Conservation (phyloP, 1,140 invertebrate genomes). For the Anoplolepis gracilipes region DNA sequence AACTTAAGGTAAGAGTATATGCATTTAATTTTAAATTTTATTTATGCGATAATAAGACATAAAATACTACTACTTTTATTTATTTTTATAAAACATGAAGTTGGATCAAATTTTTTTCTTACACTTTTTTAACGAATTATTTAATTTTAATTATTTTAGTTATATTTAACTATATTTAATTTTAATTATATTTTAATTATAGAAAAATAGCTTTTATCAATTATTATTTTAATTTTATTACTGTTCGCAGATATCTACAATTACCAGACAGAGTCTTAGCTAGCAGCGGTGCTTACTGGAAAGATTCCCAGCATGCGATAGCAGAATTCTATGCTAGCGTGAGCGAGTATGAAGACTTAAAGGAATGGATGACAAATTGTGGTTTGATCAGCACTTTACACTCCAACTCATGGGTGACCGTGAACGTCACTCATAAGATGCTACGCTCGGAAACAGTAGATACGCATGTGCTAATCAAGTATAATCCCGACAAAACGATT, state of each 20-base stretch:
- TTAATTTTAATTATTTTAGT: not conserved
- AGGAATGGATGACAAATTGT: constrained; percentile 85
- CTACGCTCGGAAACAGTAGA: constrained; percentile 83
- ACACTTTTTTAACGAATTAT: too few relatives aligned
- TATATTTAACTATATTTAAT: not conserved
- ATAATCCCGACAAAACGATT: constrained; percentile 86
- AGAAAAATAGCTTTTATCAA: constrained; percentile 8
- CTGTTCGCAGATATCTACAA: constrained; percentile 80
- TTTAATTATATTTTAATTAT: not conserved
- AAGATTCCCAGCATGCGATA: constrained; percentile 86
- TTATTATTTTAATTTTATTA: constrained; percentile 45
- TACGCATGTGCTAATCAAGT: constrained; percentile 85
- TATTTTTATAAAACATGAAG: too few relatives aligned
- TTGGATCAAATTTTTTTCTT: too few relatives aligned
- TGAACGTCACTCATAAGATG: constrained; percentile 86
- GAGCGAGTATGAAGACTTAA: constrained; percentile 76
- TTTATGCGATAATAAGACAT: not conserved
- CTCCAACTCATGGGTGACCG: constrained; percentile 86
- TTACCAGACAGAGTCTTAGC: constrained; percentile 77
- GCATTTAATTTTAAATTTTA: not conserved
- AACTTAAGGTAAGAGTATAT: constrained; percentile 86
- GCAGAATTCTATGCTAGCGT: constrained; percentile 86
- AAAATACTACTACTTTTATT: not conserved
- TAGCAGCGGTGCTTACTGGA: constrained; percentile 86
- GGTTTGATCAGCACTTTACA: constrained; percentile 87